A percentile compares a stretch with the other conserved stretches of the same genome.
Evolutionary conservation across 2,888 invertebrate species (phyloP).

Genomic region (Sesia bembeciformis): DNA sequence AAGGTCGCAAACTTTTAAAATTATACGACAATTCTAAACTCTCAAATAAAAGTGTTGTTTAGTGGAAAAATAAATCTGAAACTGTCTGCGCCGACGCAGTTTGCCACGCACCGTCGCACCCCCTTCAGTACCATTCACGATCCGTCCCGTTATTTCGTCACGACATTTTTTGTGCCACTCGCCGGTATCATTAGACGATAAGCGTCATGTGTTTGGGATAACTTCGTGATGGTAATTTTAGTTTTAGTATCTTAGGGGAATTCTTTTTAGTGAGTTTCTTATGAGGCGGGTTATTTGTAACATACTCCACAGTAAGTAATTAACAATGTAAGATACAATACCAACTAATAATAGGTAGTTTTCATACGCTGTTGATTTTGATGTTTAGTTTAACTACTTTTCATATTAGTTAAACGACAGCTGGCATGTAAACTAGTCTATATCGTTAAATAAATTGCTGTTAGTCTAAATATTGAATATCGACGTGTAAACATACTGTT

Average conservation of each 20-base stretch:
- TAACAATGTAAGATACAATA: background rate
- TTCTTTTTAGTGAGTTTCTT: background rate
- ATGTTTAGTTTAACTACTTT: no score
- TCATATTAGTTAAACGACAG: no score
- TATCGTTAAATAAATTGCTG: no score
- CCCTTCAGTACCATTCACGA: background rate
- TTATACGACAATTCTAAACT: no score
- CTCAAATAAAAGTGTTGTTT: no score
- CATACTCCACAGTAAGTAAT: background rate
- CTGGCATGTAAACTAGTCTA: no score
- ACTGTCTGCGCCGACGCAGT: no score
- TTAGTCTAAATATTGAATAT: no score
- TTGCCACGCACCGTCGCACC: background rate
- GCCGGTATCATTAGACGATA: background rate
- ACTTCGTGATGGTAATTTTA: slow-evolving; percentile 16
- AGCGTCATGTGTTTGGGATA: slow-evolving; percentile 9
- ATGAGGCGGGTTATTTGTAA: background rate
- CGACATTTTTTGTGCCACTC: background rate
- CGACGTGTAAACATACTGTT: no score
- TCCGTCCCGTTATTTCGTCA: background rate
- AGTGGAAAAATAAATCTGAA: no score
- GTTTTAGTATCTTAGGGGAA: background rate
- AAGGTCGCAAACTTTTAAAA: no score
- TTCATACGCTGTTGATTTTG: background rate
- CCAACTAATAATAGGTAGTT: background rate